A percentile compares a stretch with the other conserved stretches of the same genome.
phyloP scores from a whole-genome alignment of 2,888 invertebrate species.

The Drosophila buzzatii region DNA sequence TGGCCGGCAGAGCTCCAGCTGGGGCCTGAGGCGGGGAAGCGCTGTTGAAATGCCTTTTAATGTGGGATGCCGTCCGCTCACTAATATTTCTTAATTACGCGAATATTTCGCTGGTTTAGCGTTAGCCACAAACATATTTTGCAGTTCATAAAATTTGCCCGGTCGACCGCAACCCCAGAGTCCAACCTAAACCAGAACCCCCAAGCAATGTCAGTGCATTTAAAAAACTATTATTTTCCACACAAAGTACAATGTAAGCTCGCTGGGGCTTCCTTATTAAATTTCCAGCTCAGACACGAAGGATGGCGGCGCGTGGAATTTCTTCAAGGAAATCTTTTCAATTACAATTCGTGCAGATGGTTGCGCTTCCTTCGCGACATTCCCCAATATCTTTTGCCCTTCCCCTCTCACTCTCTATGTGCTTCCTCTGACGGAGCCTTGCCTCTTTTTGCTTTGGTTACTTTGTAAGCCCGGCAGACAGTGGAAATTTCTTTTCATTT shows the following conservation, averaged over 20 bases:
- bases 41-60: conserved; percentile 45
- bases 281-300: conserved; percentile 58
- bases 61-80: conserved; percentile 64
- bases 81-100: conserved; percentile 82
- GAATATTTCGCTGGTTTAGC: conserved; percentile 60
- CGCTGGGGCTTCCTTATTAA: conserved; percentile 80
- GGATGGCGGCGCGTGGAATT: conserved; percentile 62
- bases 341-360: conserved; percentile 82
- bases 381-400: neutral
- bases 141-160: conserved; percentile 62
- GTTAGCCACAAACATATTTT: conserved; percentile 57
- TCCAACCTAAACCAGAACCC: neutral
- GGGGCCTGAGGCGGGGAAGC: conserved; percentile 5
- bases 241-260: conserved; percentile 78
- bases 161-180: neutral
- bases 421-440: conserved; percentile 12
- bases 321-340: conserved; percentile 82
- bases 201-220: conserved; percentile 57
- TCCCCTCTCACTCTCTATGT: conserved; percentile 5
- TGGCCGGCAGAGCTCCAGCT: conserved; percentile 1
- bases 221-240: conserved; percentile 78
- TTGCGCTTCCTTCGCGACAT: conserved; percentile 68
- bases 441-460: conserved; percentile 38
- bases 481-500: conserved; percentile 78
- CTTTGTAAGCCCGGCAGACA: conserved; percentile 58